These are phyloP conservation scores for Drosophila jambulina DNA, from an alignment of 1,140 invertebrate species.

Conservation along the genomic window DNA sequence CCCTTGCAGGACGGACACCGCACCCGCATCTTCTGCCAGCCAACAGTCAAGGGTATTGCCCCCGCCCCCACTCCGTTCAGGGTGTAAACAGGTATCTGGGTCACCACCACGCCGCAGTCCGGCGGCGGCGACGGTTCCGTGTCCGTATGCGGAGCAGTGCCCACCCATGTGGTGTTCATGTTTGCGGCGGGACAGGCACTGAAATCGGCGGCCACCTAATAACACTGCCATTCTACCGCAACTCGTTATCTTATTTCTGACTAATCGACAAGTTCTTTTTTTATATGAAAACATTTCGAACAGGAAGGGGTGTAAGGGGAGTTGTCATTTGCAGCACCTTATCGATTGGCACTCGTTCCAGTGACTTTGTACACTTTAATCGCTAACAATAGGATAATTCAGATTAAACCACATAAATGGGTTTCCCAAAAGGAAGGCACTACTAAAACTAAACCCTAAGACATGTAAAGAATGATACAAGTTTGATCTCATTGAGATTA, in stretches of 20 bases:
- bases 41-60: conserved; percentile 62
- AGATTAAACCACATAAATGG: neutral
- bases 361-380: neutral
- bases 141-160: conserved; percentile 7
- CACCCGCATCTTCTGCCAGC: conserved; percentile 84
- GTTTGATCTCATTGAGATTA: neutral
- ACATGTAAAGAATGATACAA: neutral
- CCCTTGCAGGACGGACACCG: conserved; percentile 87
- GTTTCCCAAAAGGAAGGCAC: neutral
- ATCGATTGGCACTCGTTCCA: conserved; percentile 7
- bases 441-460: neutral
- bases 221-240: conserved; percentile 7
- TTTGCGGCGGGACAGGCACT: conserved; percentile 31
- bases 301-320: neutral
- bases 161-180: conserved; percentile 40
- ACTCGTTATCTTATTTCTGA: conserved; percentile 34
- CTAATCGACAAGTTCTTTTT: conserved; percentile 32
- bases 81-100: conserved; percentile 76
- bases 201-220: conserved; percentile 27
- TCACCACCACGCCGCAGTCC: conserved; percentile 69
- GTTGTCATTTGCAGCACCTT: conserved; percentile 9
- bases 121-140: neutral
- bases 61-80: conserved; percentile 23
- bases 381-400: neutral
- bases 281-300: conserved; percentile 19